Percentiles rank a stretch among this genome's conserved stretches.
phyloP scores from a whole-genome alignment of 2,113 vertebrate species.

The Tursiops truncatus region DNA sequence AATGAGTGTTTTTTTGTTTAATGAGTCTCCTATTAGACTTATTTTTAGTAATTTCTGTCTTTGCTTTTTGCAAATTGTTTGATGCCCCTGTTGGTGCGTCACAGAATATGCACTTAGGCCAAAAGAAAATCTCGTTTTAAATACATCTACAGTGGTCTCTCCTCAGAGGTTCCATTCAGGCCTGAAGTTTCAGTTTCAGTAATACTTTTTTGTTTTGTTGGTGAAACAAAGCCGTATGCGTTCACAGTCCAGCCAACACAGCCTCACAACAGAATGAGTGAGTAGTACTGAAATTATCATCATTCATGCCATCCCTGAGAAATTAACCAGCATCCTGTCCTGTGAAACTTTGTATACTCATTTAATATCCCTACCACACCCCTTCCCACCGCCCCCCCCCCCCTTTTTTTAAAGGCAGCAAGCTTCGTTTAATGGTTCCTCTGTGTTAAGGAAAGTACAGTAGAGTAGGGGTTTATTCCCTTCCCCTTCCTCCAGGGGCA shows the following conservation, averaged over 20 bases:
- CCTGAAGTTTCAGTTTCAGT: slow-evolving; percentile 54
- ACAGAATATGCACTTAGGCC: slow-evolving; percentile 48
- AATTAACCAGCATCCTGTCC: slow-evolving; percentile 74
- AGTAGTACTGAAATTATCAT: slow-evolving; percentile 37
- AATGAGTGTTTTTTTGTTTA: slow-evolving; percentile 73
- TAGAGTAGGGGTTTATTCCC: slow-evolving; percentile 69
- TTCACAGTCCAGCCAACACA: not conserved
- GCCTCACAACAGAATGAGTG: slow-evolving; percentile 1
- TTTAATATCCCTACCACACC: slow-evolving; percentile 7
- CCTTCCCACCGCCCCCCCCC: not conserved
- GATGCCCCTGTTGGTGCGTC: slow-evolving; percentile 48
- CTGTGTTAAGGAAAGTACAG: slow-evolving; percentile 82
- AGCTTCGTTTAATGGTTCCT: slow-evolving; percentile 80
- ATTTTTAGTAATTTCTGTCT: slow-evolving; percentile 73
- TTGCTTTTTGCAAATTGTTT: slow-evolving; percentile 69
- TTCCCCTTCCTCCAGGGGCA: slow-evolving; percentile 47
- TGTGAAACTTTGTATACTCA: slow-evolving; percentile 74
- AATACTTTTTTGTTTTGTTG: slow-evolving; percentile 50
- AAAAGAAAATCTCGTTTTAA: slow-evolving; percentile 7
- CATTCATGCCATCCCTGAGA: slow-evolving; percentile 62
- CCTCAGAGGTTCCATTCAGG: not conserved
- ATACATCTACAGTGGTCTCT: slow-evolving; percentile 13
- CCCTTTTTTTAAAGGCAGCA: not conserved
- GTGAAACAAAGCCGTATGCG: slow-evolving; percentile 11
- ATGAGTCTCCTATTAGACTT: slow-evolving; percentile 59